Evolutionary conservation across 2,888 invertebrate species (phyloP), one percentile per base, ranked within the genome.

Genomic region (Seira sanloemensis): DNA sequence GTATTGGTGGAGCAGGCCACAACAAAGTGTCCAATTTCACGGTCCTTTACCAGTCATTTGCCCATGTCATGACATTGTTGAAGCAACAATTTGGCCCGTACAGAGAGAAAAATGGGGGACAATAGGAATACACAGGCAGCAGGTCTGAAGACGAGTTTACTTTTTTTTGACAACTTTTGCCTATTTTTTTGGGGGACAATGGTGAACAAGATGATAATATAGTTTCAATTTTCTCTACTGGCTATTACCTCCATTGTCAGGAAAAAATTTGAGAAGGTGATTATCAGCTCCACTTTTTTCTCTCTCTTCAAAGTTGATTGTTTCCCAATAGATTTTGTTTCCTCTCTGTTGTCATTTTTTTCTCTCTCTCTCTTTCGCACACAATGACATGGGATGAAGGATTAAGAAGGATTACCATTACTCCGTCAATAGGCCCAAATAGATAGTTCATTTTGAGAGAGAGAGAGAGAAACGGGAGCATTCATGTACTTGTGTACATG

Each of bases 11-110:
- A 26, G 66, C 16, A 71, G 69, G 54, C n/a, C 58, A 78, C 75
- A 84, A 84, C 74, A 78, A 78, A 74, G 78, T 84, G 69, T 84
- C 84, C 75, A 84, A 84, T 84, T 84, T 84, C 84, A 84, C 68
- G 84, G 84, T 84, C 75, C 73, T 84, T 62, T 77, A 58, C n/a
- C n/a, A 58, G 7, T 58, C 58, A 58, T 58, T 58, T 58, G 7
- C 58, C n/a, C 58, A 16, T 58, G 58, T 58, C 58, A n/a, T n/a
- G 58, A 58, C 58, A 58, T 58, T 58, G 58, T 58, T 58, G 2
- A 58, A 18, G 58, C 12, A 58, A 58, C 58, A 58, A 58, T 58
- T n/a, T 37, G 37, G 37, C 12, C 4, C 37, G 37, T 37, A 37
- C 16, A 58, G n/a, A n/a, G 58, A 58, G 18, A 58, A 18, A 18